Base-by-base conservation (phyloP, 2,797 vertebrate species). In the Stomatorhinus walkeri region DNA sequence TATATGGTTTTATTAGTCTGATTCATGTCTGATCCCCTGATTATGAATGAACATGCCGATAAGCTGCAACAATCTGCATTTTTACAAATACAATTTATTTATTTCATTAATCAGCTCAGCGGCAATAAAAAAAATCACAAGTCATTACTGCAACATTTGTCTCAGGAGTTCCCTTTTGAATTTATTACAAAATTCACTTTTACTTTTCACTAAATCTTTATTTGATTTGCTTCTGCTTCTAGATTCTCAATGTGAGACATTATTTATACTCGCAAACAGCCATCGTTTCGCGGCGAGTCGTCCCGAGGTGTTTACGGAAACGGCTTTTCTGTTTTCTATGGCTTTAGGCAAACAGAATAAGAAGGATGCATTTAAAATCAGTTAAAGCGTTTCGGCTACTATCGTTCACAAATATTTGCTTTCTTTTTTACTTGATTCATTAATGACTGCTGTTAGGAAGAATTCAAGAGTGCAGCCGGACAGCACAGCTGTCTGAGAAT, bases 381-480 rank as follows among this genome's bases (percentile, higher is more conserved):
- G 64, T 72, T 72, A 36, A 72, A 36, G 64, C 28, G 24, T 56
- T 40, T 36, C 6, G 52, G 32, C 52, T 86, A 56, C 22, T 36
- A 32, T 56, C 59, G 7, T 59, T 87, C 16, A 54, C 85, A 87
- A 59, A 87, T 10, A 32, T 40, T 32, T 56, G 14, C 46, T 51
- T 43, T 19, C 81, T 51, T 79, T 79, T 79, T 79, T 43, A 43
- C 72, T 79, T 79, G 43, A 59, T 59, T 87, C 64, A 87, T 87
- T 87, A 51, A 61, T 87, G 54, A 61, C 86, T 59, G 46, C 52
- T 36, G 52, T 87, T 87, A 64, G 32, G 32, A 64, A 87, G 7
- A 87, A 61, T 24, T 56, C 28, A 36, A 32, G 28, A 59, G 32
- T 40, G 51, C 51, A 56, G 28, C 32, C 28, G 32, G 52, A 59